Percentiles rank a stretch among this genome's conserved stretches.
Conservation (phyloP, 1,140 invertebrate species). For the Musca vetustissima region DNA sequence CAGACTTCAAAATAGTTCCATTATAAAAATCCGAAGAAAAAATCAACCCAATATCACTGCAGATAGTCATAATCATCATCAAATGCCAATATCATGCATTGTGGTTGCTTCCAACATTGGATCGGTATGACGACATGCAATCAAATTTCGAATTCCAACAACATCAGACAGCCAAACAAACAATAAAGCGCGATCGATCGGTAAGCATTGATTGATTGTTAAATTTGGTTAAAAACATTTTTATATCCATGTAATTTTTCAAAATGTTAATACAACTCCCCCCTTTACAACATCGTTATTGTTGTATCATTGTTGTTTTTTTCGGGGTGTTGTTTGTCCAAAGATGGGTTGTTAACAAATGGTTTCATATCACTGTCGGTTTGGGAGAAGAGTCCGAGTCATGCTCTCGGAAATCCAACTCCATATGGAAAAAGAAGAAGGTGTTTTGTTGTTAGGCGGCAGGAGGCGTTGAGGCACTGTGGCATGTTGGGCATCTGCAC, state of each 20-base stretch:
- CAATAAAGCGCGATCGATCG: conserved; percentile 16
- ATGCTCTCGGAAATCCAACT: neutral
- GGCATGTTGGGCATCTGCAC: too few relatives aligned
- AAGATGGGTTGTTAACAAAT: neutral
- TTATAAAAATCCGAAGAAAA: neutral
- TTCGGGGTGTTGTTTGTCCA: too few relatives aligned
- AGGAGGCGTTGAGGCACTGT: too few relatives aligned
- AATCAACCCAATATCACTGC: neutral
- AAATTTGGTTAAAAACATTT: conserved; percentile 7
- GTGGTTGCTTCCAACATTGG: neutral
- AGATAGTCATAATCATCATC: neutral
- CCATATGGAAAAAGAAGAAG: neutral
- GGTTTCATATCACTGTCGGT: conserved; percentile 1
- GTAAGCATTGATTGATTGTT: conserved; percentile 24
- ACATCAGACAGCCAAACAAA: neutral
- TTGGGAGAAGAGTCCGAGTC: neutral
- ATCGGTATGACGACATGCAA: neutral
- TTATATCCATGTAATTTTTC: conserved; percentile 24
- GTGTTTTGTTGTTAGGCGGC: conserved; percentile 6
- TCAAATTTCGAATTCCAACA: neutral
- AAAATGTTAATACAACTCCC: conserved; percentile 7
- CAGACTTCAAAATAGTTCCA: conserved; percentile 9
- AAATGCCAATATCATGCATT: neutral
- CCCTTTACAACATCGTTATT: too few relatives aligned
- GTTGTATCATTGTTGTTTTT: too few relatives aligned